Evolutionary conservation across 2,888 invertebrate species (phyloP), one percentile per base, ranked within the genome.

Genomic region (Parelbella ahira): DNA sequence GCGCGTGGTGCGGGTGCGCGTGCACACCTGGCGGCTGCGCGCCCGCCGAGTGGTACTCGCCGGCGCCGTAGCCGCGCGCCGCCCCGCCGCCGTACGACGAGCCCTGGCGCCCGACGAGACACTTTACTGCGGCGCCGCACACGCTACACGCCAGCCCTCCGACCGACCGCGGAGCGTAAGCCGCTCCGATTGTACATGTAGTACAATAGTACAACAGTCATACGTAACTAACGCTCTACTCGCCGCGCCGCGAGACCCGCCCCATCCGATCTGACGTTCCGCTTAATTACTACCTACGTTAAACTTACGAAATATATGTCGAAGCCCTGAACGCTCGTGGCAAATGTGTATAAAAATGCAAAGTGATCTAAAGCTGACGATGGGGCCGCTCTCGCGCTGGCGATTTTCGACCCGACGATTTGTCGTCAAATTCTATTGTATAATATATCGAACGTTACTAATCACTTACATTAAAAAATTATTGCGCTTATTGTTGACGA

Each of bases 31-130:
- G 82, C 57, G 76, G 84, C 72, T 74, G 81, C 56, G 77, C 71
- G 61, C 79, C 74, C 60, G 76, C 53, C 58, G 62, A 77, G 75
- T 79, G 82, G 82, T 84, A 86, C 69, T 84, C 82, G 63, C 68
- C 81, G 58, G 67, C 74, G 60, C 70, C 71, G 64, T 78, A 78
- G 37, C 61, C 63, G 57, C 88, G 82, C 65, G 83, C 74, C 56
- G 73, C 84, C 68, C 77, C 81, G 61, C 77, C 79, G 69, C 83
- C 88, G 78, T 88, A 89, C 74, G 88, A 73, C 50, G 88, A 88
- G 66, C 86, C 86, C 88, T 89, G 77, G 51, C 50, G 30, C 39
- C 46, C 53, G 47, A 28, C 34, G 34, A 25, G 47, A 49, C 48
- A 36, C 49, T 51, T 53, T 50, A 56, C 39, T 33, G 41, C 50